phyloP scores from a whole-genome alignment of 2,113 vertebrate species.

The Cettia cetti region DNA sequence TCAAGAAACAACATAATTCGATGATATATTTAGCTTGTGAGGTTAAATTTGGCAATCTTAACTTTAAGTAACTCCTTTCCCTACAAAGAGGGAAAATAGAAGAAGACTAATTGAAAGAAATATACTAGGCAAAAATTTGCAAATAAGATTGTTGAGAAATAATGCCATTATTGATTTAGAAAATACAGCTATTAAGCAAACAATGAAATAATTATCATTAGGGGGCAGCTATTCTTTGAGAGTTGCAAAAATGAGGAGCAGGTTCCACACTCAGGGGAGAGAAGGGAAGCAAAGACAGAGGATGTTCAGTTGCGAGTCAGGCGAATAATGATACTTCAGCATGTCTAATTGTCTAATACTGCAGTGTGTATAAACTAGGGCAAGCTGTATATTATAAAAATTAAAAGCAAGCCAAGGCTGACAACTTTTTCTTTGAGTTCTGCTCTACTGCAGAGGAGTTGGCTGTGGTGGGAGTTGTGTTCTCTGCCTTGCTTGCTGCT shows the following conservation, averaged over 20 bases:
- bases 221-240: background rate
- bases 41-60: background rate
- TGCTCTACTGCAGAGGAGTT: background rate
- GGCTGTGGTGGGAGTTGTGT: background rate
- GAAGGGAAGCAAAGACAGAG: background rate
- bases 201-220: background rate
- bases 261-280: background rate
- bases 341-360: slow-evolving; percentile 59
- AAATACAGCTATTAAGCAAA: background rate
- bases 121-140: background rate
- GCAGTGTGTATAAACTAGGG: slow-evolving; percentile 46
- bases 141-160: background rate
- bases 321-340: slow-evolving; percentile 48
- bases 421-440: background rate
- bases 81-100: background rate
- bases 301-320: background rate
- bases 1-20: background rate
- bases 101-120: background rate
- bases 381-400: slow-evolving; percentile 23
- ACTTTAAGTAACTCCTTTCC: background rate
- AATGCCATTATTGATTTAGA: background rate
- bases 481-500: background rate
- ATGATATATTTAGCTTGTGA: background rate
- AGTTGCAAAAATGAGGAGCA: slow-evolving; percentile 30
- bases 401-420: slow-evolving; percentile 25